Evolutionary conservation across 2,888 invertebrate species (phyloP).

Genomic region (Octodonta nipae): DNA sequence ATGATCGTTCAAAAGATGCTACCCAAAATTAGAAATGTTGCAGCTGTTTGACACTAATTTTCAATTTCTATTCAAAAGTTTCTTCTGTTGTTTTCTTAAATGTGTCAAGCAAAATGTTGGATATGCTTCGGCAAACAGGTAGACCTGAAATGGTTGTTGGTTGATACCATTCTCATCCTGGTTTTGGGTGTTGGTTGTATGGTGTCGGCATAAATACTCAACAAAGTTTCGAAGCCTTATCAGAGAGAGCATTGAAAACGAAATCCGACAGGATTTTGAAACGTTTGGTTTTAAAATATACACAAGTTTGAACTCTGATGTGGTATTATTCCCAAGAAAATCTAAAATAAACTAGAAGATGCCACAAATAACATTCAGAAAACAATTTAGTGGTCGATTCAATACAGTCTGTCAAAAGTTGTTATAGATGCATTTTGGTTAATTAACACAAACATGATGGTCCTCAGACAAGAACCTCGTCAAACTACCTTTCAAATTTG

Average conservation of each 20-base stretch:
- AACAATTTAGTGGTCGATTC: conserved; percentile 99
- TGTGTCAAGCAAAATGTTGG: conserved; percentile 98
- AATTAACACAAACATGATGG: conserved; percentile 99
- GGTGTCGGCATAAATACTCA: conserved; percentile 99
- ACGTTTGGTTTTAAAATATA: no score
- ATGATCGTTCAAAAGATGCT: no score
- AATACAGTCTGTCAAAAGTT: conserved; percentile 98
- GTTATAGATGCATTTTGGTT: conserved; percentile 97
- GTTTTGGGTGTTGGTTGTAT: conserved; percentile 99
- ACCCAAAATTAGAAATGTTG: no score
- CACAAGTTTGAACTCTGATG: no score
- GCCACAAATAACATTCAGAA: no score
- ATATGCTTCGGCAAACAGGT: conserved; percentile 95
- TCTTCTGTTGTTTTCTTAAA: no score
- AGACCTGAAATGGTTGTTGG: conserved; percentile 98
- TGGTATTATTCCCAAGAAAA: no score
- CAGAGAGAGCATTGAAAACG: conserved; percentile 97
- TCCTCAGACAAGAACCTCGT: conserved; percentile 92
- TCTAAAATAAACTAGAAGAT: no score
- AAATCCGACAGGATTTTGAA: no score
- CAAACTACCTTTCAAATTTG: conserved; percentile 95
- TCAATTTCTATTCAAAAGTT: no score
- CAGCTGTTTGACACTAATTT: no score
- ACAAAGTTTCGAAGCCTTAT: conserved; percentile 96
- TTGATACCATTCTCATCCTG: conserved; percentile 96